Evolutionary conservation across 2,888 invertebrate species (phyloP), one percentile per base, ranked within the genome.

Genomic region (Trimorus sp.): DNA sequence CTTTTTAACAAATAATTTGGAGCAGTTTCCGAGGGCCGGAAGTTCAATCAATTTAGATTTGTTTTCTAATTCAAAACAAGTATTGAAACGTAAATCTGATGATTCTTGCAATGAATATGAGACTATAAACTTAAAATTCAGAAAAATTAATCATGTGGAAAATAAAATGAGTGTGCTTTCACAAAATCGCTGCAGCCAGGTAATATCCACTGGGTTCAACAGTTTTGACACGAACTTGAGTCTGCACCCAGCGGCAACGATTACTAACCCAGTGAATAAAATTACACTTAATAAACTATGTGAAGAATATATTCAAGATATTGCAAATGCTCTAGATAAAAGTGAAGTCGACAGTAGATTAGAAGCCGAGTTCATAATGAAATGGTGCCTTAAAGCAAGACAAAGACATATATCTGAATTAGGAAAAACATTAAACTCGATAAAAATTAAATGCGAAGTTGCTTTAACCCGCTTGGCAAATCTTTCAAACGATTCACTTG

Each of bases 261-360:
- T 1, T 26, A 26, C 2, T 45, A 45, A 45, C 6, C 1, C 45
- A 45, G 45, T 1, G 6, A 6, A 51, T 14, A 7, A 2, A 7
- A 51, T 51, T 7, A 51, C 3, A 14, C 6, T 51, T 3, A 51
- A 51, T 12, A 51, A 14, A 51, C 14, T 63, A 5, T 49, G 62
- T 1, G 77, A 77, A 49, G 26, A 58, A 53, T 63, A 62, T 49
- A 70, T 77, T 54, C 14, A 40, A 77, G n/a, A 58, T 36, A n/a
- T 59, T 15, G 14, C 59, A 6, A 42, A 45, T n/a, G 37, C 16
- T 58, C 26, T 70, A 7, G n/a, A 58, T 38, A 14, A 36, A 16
- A 48, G 48, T n/a, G 26, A 3, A 59, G 69, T 37, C 45, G 60
- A 59, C 12, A 60, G 49, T 70, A 26, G 70, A 16, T n/a, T 70